Evolutionary conservation across 2,888 invertebrate species (phyloP).

Genomic region (Elaeidobius kamerunicus): DNA sequence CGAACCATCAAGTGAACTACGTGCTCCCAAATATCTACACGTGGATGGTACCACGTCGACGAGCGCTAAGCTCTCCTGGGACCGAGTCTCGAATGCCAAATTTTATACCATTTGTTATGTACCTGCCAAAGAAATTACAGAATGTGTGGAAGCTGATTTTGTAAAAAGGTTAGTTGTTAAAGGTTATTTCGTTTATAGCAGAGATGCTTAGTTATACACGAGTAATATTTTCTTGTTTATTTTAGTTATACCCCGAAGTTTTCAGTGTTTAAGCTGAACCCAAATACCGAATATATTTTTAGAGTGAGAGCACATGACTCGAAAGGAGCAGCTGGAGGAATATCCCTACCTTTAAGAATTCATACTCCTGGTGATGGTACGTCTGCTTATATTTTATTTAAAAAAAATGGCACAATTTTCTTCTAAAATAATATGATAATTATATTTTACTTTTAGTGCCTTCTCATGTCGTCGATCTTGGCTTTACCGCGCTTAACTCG

Average conservation of each 20-base stretch:
- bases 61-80: slow-evolving; percentile 46
- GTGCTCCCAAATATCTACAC: slow-evolving; percentile 24
- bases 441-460: slow-evolving; percentile 56
- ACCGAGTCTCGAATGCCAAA: slow-evolving; percentile 44
- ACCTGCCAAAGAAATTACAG: slow-evolving; percentile 46
- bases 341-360: slow-evolving; percentile 61
- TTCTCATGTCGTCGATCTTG: slow-evolving; percentile 54
- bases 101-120: slow-evolving; percentile 56
- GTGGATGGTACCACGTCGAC: slow-evolving; percentile 25
- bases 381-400: slow-evolving; percentile 33
- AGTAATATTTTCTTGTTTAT: too few relatives aligned
- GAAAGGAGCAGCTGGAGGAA: slow-evolving; percentile 52
- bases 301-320: slow-evolving; percentile 61
- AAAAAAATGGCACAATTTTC: slow-evolving; percentile 8
- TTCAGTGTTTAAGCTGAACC: slow-evolving; percentile 58
- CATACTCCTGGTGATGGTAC: slow-evolving; percentile 66
- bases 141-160: slow-evolving; percentile 45
- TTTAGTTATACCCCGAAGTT: slow-evolving; percentile 47
- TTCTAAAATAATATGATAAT: slow-evolving; percentile 12
- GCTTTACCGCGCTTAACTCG: slow-evolving; percentile 53
- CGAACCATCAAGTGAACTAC: slow-evolving; percentile 12
- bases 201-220: too few relatives aligned
- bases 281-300: slow-evolving; percentile 68
- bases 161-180: slow-evolving; percentile 42
- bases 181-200: too few relatives aligned